Base-by-base conservation (phyloP, 2,113 vertebrate species). In the Prochilodus magdalenae region DNA sequence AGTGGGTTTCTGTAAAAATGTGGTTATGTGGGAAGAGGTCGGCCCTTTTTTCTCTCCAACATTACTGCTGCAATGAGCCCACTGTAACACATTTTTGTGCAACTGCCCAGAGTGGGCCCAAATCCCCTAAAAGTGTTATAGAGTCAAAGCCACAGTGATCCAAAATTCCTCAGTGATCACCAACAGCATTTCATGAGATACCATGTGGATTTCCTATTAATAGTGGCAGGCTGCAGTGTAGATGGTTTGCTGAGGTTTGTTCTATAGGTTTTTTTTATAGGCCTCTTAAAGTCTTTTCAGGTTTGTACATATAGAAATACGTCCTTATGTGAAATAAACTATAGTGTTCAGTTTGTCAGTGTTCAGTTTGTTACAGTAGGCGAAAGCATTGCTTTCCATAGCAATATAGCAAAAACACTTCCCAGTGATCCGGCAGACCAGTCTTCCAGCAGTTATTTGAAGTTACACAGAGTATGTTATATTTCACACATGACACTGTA, bases 1-100 rank as follows among this genome's bases (percentile, higher is more conserved):
- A 44, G n/a, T 2, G n/a, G 67, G 59, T 89, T 91, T 86, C 87
- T 90, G 90, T 75, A 81, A 85, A 26, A 36, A 36, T 76, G 20
- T 71, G 77, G 53, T 27, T 49, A 26, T 47, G 40, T 13, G 44
- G 22, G 1, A 11, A 13, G 40, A 44, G 40, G 47, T 49, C 29
- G 26, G 13, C 22, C 1, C 40, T 53, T 44, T 44, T 8, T 44
- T 8, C 11, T 5, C 5, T 44, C 74, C 85, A 85, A 74, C 89
- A 92, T 91, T 90, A 91, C 86, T 87, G 85, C 7, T 70, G 29
- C 33, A 22, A 2, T 44, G 33, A n/a, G 20, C 29, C 66, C 5
- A 15, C 33, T 26, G 12, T 70, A 40, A 70, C 20, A 18, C n/a
- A 44, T n/a, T 20, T 44, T 33, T 22, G 29, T 70, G 18, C 66